These are phyloP conservation scores for Ditula angustiorana DNA, from an alignment of 2,888 invertebrate genomes.

Conservation along the genomic window DNA sequence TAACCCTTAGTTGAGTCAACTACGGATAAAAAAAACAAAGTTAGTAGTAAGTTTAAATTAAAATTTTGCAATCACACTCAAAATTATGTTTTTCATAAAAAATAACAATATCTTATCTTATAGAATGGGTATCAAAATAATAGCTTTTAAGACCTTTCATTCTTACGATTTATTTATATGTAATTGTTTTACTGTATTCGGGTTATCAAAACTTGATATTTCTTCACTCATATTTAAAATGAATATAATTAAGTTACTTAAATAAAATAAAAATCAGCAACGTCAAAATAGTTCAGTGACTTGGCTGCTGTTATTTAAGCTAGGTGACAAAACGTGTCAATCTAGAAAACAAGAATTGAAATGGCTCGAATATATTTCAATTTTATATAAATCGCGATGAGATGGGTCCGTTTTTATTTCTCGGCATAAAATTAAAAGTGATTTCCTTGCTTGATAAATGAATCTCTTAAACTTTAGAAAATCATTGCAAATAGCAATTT, in stretches of 20 bases:
- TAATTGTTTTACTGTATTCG: no score
- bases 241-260: neutral
- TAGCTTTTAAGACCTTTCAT: no score
- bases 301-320: neutral
- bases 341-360: constrained; percentile 34
- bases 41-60: no score
- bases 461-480: constrained; percentile 42
- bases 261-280: neutral
- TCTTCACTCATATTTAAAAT: no score
- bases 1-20: no score
- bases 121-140: no score
- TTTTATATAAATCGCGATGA: constrained; percentile 25
- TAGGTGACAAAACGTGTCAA: constrained; percentile 37
- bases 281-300: neutral
- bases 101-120: no score
- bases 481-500: neutral
- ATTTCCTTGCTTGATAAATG: constrained; percentile 35
- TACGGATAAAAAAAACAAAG: no score
- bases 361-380: constrained; percentile 28
- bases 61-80: no score
- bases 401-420: constrained; percentile 1
- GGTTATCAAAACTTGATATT: no score
- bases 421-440: constrained; percentile 6
- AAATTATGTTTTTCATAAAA: no score
- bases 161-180: no score